Conservation (phyloP, 2,113 vertebrate genomes). For the Corvus moneduloides region DNA sequence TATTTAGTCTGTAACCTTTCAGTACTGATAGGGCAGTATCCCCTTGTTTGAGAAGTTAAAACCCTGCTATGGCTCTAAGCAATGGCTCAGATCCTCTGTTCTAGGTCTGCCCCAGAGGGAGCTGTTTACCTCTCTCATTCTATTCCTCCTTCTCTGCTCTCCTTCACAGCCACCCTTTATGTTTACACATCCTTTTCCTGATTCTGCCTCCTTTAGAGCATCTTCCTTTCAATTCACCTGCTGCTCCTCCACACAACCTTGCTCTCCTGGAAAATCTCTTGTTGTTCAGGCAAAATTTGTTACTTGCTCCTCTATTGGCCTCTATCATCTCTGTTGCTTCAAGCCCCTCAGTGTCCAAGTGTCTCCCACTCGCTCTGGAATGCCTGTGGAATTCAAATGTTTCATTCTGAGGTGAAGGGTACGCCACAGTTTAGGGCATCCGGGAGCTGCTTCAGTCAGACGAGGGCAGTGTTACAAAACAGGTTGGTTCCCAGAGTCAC, state of each 20-base stretch:
- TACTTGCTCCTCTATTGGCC: neutral
- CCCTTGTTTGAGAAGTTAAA: neutral
- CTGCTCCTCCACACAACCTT: neutral
- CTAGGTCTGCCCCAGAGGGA: neutral
- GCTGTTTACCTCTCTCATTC: neutral
- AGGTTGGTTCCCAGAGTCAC: neutral
- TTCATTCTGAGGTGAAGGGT: neutral
- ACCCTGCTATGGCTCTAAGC: neutral
- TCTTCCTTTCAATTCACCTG: neutral
- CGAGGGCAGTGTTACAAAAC: constrained; percentile 29
- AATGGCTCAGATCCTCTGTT: neutral
- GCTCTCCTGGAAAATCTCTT: neutral
- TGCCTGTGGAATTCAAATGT: neutral
- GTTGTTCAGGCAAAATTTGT: neutral
- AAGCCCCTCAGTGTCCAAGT: neutral
- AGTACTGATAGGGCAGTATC: neutral
- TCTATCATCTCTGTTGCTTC: neutral
- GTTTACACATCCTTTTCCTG: neutral
- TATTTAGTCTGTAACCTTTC: neutral
- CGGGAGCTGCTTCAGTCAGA: neutral
- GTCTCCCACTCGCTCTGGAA: neutral
- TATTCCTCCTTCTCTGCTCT: neutral
- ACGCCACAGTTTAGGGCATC: neutral
- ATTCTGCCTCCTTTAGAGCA: neutral
- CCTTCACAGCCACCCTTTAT: neutral